Conservation (phyloP, 2,888 invertebrate species). For the Cephus pygmeus region DNA sequence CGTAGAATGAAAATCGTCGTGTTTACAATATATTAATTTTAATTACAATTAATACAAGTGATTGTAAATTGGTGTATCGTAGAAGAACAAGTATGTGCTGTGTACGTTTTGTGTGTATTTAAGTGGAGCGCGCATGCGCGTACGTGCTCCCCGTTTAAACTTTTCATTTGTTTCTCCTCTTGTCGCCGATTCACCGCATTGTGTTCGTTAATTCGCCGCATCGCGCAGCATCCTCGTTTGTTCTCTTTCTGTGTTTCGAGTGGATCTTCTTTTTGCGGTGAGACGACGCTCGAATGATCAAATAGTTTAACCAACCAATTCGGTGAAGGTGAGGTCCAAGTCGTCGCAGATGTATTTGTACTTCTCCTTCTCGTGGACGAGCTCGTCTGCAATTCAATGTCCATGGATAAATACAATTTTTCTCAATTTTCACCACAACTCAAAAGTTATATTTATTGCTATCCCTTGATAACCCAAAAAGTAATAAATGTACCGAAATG, state of each 20-base stretch:
- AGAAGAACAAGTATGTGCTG: constrained; percentile 23
- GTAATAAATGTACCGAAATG: neutral
- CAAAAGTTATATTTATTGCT: neutral
- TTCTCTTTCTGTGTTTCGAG: neutral
- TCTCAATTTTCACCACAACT: neutral
- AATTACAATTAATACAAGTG: constrained; percentile 61
- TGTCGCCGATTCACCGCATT: neutral
- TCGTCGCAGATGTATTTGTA: constrained; percentile 99
- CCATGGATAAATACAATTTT: constrained; percentile 12
- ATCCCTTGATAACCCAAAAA: neutral
- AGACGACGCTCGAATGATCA: constrained; percentile 68
- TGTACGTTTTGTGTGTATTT: constrained; percentile 16
- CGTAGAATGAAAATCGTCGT: constrained; percentile 4
- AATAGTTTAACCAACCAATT: constrained; percentile 71
- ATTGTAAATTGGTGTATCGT: constrained; percentile 36
- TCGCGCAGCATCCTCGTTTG: neutral
- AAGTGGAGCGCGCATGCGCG: neutral
- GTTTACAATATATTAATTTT: constrained; percentile 56
- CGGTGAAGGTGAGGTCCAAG: constrained; percentile 98
- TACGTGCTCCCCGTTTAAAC: constrained; percentile 7
- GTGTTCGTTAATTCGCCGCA: neutral
- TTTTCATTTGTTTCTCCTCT: constrained; percentile 4
- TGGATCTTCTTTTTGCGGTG: constrained; percentile 19
- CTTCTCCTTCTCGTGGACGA: constrained; percentile 97
- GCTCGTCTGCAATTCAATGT: constrained; percentile 80